These are phyloP conservation scores for Aratinga solstitialis DNA, from an alignment of 2,797 vertebrate species.

Conservation along the genomic window DNA sequence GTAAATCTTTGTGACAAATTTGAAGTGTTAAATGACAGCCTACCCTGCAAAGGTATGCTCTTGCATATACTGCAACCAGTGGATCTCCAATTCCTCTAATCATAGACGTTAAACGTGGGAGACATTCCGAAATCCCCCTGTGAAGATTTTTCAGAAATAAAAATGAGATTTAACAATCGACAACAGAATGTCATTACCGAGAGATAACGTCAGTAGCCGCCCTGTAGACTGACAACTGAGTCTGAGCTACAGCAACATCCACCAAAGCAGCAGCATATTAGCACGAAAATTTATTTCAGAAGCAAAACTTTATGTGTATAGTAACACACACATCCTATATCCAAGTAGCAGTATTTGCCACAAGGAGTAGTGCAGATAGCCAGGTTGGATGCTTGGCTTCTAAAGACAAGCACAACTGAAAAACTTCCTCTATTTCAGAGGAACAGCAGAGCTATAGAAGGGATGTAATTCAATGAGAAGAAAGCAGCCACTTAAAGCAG, in stretches of 20 bases:
- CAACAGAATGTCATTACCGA: not conserved
- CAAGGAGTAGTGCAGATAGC: not conserved
- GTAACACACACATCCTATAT: not conserved
- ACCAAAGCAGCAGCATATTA: not conserved
- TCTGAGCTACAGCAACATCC: not conserved
- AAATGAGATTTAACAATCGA: not conserved
- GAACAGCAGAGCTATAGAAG: not conserved
- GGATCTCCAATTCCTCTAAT: constrained; percentile 96
- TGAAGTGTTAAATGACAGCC: not conserved
- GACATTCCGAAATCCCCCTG: constrained; percentile 93
- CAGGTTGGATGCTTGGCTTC: not conserved
- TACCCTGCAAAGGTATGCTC: constrained; percentile 97
- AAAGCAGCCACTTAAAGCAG: not conserved
- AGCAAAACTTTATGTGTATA: not conserved
- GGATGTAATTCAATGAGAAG: not conserved
- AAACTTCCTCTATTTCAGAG: not conserved
- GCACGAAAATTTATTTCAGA: not conserved
- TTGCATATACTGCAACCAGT: constrained; percentile 91
- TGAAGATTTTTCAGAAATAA: constrained; percentile 15
- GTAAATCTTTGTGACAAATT: not conserved
- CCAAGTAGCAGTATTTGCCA: not conserved
- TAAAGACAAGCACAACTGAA: not conserved
- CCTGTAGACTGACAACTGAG: not conserved
- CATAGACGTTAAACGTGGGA: constrained; percentile 90
- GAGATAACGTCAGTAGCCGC: not conserved